Conservation (phyloP, 2,888 invertebrate species). For the Cephalotes varians region DNA sequence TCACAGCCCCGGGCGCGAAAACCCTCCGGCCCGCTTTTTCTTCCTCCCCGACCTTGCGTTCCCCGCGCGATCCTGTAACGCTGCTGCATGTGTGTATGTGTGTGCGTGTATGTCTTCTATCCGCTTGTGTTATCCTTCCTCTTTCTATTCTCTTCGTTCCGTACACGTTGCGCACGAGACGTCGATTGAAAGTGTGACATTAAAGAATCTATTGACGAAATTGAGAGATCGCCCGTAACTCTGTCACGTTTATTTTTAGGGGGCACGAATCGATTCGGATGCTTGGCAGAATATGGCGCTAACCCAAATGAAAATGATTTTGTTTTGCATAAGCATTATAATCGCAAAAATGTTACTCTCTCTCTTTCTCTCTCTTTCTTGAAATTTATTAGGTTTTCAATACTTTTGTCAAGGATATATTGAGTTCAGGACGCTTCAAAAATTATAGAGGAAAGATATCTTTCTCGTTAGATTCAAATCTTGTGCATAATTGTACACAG, state of each 20-base stretch:
- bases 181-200: conserved; percentile 82
- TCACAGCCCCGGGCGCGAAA: conserved; percentile 70
- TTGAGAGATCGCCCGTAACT: conserved; percentile 43
- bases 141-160: conserved; percentile 20
- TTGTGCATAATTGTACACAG: not conserved
- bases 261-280: conserved; percentile 24
- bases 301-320: not conserved
- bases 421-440: not conserved
- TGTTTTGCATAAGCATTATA: conserved; percentile 34
- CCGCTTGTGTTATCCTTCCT: conserved; percentile 25
- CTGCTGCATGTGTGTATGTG: not conserved
- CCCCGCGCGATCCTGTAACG: conserved; percentile 7
- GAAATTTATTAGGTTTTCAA: not conserved
- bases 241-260: conserved; percentile 38
- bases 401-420: not conserved
- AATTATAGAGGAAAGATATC: not conserved
- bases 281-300: not conserved
- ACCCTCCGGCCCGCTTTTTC: conserved; percentile 41
- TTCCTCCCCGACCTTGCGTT: conserved; percentile 2
- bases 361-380: not conserved
- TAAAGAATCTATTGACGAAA: conserved; percentile 74
- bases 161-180: conserved; percentile 65
- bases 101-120: not conserved
- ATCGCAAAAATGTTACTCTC: not conserved
- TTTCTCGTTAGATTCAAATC: not conserved